Evolutionary conservation across 2,888 invertebrate genomes (phyloP).

Genomic region (Tachina lurida): DNA sequence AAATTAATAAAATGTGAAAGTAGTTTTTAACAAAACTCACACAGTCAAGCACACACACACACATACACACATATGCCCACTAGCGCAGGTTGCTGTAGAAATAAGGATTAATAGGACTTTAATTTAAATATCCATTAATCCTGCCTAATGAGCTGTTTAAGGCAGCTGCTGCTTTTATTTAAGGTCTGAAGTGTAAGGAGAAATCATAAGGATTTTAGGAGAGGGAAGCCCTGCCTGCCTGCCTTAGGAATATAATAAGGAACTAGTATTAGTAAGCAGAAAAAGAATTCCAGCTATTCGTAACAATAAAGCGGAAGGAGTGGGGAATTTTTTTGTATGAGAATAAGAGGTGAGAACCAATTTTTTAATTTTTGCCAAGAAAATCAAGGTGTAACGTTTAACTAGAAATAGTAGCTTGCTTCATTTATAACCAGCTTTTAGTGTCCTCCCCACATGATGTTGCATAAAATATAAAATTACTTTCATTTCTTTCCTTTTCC

Average conservation of each 20-base stretch:
- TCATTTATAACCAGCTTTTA: slow-evolving; percentile 6
- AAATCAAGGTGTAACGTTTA: slow-evolving; percentile 61
- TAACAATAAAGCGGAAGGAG: not conserved
- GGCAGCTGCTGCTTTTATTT: slow-evolving; percentile 60
- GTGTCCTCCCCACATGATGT: not conserved
- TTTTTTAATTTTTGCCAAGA: not conserved
- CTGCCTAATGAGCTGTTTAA: slow-evolving; percentile 64
- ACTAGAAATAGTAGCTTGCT: not conserved
- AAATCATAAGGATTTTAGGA: not conserved
- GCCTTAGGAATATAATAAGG: slow-evolving; percentile 14
- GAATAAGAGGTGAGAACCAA: not conserved
- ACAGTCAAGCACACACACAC: not conserved
- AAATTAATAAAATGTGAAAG: slow-evolving; percentile 33
- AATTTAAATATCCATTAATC: slow-evolving; percentile 67
- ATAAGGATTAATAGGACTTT: slow-evolving; percentile 60
- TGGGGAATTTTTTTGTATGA: too few relatives aligned
- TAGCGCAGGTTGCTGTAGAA: not conserved
- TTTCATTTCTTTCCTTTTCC: slow-evolving; percentile 5
- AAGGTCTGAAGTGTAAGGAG: not conserved
- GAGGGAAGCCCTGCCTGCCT: not conserved
- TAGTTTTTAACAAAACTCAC: not conserved
- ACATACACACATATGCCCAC: not conserved
- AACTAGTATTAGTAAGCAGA: slow-evolving; percentile 20
- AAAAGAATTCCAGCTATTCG: not conserved
- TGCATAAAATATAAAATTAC: slow-evolving; percentile 39